Conservation (phyloP, 2,113 vertebrate species). For the Peromyscus californicus region DNA sequence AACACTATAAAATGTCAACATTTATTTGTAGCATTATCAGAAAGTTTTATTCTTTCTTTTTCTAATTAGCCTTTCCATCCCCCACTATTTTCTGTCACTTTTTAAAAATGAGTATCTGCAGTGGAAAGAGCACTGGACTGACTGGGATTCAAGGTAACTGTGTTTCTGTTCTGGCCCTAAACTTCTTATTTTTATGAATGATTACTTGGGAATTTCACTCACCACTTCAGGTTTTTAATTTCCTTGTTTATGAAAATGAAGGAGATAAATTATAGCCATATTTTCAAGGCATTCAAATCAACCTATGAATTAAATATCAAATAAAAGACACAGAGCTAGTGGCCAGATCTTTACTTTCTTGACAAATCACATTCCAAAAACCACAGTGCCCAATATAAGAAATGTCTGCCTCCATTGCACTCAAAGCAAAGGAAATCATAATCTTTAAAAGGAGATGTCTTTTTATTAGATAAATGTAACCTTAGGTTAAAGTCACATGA, state of each 20-base stretch:
- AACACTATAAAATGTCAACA: not conserved
- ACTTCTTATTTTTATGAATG: not conserved
- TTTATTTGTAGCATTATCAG: not conserved
- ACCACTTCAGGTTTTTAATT: slow-evolving; percentile 40
- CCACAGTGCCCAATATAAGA: not conserved
- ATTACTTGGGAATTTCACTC: slow-evolving; percentile 18
- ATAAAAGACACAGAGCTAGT: not conserved
- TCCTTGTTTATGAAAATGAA: not conserved
- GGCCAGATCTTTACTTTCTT: slow-evolving; percentile 44
- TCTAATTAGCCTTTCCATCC: not conserved
- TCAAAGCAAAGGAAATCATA: slow-evolving; percentile 16
- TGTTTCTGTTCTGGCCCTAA: not conserved
- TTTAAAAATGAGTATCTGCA: not conserved
- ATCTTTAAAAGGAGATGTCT: slow-evolving; percentile 35
- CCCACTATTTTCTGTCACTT: not conserved
- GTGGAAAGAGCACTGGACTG: not conserved
- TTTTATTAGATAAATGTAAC: slow-evolving; percentile 52
- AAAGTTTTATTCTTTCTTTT: not conserved
- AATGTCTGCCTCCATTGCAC: not conserved
- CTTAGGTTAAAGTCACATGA: slow-evolving; percentile 46
- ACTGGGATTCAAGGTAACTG: not conserved
- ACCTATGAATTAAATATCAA: slow-evolving; percentile 30
- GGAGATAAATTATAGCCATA: slow-evolving; percentile 5
- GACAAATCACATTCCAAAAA: slow-evolving; percentile 37
- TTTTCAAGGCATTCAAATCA: slow-evolving; percentile 24